phyloP scores from a whole-genome alignment of 2,113 vertebrate species.

The Vulpes ferrilata region DNA sequence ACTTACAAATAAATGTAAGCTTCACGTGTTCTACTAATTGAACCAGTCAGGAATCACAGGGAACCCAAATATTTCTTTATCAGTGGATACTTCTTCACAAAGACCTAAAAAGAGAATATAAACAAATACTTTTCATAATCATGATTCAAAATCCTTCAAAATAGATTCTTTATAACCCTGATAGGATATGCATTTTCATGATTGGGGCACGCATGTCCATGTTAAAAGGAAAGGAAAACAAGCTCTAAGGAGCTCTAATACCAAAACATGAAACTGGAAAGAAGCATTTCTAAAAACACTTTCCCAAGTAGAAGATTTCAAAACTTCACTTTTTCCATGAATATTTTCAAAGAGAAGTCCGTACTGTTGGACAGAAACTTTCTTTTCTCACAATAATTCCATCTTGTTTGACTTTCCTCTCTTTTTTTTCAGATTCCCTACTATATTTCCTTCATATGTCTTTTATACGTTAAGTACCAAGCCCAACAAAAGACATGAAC shows the following conservation, averaged over 20 bases:
- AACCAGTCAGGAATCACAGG: background rate
- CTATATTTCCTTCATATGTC: slow-evolving; percentile 28
- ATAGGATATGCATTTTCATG: background rate
- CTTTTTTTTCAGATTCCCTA: background rate
- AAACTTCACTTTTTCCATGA: background rate
- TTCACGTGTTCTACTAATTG: background rate
- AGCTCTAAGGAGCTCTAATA: background rate
- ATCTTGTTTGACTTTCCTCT: background rate
- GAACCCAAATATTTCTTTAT: background rate
- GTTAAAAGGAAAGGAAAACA: slow-evolving; percentile 35
- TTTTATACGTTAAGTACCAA: slow-evolving; percentile 10
- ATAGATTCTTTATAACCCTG: background rate
- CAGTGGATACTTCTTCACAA: background rate
- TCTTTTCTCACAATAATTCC: background rate
- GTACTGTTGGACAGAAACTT: background rate
- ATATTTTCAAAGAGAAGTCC: slow-evolving; percentile 2
- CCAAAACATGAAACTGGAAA: background rate
- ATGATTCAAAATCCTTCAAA: slow-evolving; percentile 47
- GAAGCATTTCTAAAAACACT: slow-evolving; percentile 49
- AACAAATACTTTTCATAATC: slow-evolving; percentile 20
- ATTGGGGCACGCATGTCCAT: background rate
- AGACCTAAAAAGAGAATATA: background rate
- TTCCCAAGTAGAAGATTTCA: slow-evolving; percentile 12
- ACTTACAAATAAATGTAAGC: background rate
- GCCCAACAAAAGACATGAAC: background rate